A percentile compares a stretch with the other conserved stretches of the same genome.
Conservation (phyloP, 1,140 invertebrate species). For the Eupeodes corollae region DNA sequence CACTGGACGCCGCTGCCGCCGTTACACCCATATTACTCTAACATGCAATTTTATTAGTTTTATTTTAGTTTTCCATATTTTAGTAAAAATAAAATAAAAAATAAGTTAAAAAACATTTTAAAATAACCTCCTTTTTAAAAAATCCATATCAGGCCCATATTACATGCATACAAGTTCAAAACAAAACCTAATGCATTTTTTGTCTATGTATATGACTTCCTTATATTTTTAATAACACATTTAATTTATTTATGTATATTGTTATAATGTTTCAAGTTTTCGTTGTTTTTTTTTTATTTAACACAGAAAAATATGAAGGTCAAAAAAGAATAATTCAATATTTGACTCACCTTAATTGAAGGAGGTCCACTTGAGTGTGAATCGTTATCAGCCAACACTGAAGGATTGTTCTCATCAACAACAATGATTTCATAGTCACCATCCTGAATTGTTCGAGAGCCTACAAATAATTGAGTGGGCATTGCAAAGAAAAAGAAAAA, state of each 20-base stretch:
- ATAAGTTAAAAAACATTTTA: too few relatives aligned
- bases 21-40: too few relatives aligned
- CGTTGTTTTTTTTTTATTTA: not conserved
- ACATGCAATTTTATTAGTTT: constrained; percentile 17
- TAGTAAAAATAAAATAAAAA: not conserved
- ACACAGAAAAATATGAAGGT: not conserved
- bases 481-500: constrained; percentile 22
- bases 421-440: constrained; percentile 83
- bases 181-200: too few relatives aligned
- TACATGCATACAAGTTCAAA: too few relatives aligned
- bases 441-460: constrained; percentile 47
- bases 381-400: constrained; percentile 65
- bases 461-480: constrained; percentile 18
- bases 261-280: too few relatives aligned
- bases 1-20: too few relatives aligned
- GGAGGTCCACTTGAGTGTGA: constrained; percentile 57
- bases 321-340: not conserved
- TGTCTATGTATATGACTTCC: too few relatives aligned
- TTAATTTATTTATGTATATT: too few relatives aligned
- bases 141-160: too few relatives aligned
- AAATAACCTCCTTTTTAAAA: too few relatives aligned
- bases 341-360: constrained; percentile 64
- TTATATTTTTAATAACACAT: too few relatives aligned
- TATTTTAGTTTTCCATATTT: constrained; percentile 16
- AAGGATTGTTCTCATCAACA: constrained; percentile 78